A percentile compares a stretch with the other conserved stretches of the same genome.
phyloP scores from a whole-genome alignment of 2,888 invertebrate species.

The Chrysotoxum bicinctum region DNA sequence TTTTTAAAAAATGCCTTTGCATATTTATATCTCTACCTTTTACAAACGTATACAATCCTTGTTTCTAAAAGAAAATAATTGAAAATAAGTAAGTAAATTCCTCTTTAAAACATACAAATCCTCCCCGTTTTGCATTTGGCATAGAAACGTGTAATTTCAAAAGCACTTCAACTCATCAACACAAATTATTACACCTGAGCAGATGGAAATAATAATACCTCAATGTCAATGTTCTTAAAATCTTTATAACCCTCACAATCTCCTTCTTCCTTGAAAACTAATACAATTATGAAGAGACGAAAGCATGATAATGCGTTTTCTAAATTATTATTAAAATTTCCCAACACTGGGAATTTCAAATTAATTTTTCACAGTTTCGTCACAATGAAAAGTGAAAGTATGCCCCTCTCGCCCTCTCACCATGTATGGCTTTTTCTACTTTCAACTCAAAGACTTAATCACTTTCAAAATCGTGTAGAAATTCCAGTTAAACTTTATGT shows the following conservation, averaged over 20 bases:
- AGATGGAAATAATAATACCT: conserved; percentile 57
- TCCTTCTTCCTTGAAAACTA: conserved; percentile 14
- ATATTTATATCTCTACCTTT: neutral
- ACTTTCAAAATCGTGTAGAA: conserved; percentile 49
- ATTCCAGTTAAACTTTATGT: conserved; percentile 56
- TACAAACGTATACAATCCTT: neutral
- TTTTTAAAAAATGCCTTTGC: neutral
- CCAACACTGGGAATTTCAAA: conserved; percentile 52
- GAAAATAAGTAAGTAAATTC: neutral
- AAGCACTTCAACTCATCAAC: conserved; percentile 51
- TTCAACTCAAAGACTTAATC: conserved; percentile 23
- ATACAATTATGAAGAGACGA: conserved; percentile 71
- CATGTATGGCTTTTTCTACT: neutral
- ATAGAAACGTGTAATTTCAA: neutral
- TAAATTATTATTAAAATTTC: conserved; percentile 70
- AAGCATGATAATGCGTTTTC: conserved; percentile 67
- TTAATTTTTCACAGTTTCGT: conserved; percentile 69
- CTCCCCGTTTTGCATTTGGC: neutral
- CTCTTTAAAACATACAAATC: conserved; percentile 4
- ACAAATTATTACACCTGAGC: conserved; percentile 61
- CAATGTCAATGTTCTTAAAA: conserved; percentile 32
- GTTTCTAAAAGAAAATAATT: conserved; percentile 3
- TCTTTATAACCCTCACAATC: neutral
- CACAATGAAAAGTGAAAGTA: conserved; percentile 51
- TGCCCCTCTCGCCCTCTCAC: neutral